Conservation (phyloP, 2,113 vertebrate genomes). For the Ptychochromis oligacanthus region DNA sequence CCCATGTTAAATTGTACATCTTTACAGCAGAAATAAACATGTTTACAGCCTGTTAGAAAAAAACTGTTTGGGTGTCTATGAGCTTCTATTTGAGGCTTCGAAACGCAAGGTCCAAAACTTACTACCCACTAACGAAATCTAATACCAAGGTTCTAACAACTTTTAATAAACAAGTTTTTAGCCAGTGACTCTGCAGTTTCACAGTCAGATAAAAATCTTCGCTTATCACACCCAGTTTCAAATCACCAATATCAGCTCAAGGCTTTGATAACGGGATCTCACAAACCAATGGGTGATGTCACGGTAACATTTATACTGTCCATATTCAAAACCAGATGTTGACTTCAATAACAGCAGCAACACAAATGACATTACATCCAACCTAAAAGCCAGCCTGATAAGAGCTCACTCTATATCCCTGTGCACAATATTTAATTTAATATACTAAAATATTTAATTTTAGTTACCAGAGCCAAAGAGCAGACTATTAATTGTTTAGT, state of each 20-base stretch:
- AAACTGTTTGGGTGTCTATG: too few relatives aligned
- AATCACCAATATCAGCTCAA: background rate
- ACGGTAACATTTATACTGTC: too few relatives aligned
- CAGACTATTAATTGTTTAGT: background rate
- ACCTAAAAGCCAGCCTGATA: background rate
- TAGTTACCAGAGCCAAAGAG: background rate
- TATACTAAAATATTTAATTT: background rate
- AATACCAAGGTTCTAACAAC: too few relatives aligned
- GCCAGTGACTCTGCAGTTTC: background rate
- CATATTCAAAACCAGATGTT: background rate
- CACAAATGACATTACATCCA: accelerated
- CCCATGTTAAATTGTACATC: too few relatives aligned
- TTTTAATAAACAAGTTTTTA: too few relatives aligned
- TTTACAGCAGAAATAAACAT: too few relatives aligned
- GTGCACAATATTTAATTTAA: background rate
- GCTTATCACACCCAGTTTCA: background rate
- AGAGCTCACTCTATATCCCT: background rate
- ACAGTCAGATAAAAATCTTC: background rate
- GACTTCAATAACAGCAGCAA: background rate
- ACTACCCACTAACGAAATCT: too few relatives aligned
- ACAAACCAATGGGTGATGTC: background rate
- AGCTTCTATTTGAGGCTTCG: too few relatives aligned
- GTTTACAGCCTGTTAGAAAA: too few relatives aligned
- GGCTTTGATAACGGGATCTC: background rate
- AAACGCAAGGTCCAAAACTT: too few relatives aligned